Conservation (phyloP, 1,140 invertebrate genomes). For the Drusus annulatus region DNA sequence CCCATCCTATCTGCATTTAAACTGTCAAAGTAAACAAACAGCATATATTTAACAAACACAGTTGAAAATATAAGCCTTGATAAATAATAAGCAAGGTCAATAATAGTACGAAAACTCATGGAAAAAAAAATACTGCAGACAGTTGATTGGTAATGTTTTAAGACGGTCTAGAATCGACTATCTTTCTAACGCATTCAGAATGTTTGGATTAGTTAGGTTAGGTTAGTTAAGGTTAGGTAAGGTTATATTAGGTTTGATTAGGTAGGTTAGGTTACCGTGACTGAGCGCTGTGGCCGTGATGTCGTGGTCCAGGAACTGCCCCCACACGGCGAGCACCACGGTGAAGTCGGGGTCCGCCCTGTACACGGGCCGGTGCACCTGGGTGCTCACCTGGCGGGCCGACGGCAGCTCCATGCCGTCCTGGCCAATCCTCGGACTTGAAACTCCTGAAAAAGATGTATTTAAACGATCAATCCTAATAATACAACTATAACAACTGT, state of each 20-base stretch:
- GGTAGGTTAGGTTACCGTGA: conserved; percentile 66
- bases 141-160: too few relatives aligned
- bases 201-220: neutral
- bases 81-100: too few relatives aligned
- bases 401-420: conserved; percentile 77
- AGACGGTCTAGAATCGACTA: too few relatives aligned
- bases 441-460: conserved; percentile 72
- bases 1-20: too few relatives aligned
- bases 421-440: conserved; percentile 75
- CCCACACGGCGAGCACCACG: conserved; percentile 90
- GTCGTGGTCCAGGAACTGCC: conserved; percentile 97
- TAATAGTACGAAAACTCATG: too few relatives aligned
- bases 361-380: conserved; percentile 80
- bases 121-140: too few relatives aligned
- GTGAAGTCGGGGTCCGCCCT: conserved; percentile 82
- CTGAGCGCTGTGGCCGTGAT: conserved; percentile 87
- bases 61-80: too few relatives aligned
- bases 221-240: neutral
- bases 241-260: neutral
- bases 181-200: too few relatives aligned
- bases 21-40: too few relatives aligned
- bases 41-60: too few relatives aligned
- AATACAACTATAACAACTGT: too few relatives aligned
- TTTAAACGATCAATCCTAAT: neutral
- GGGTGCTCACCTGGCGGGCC: conserved; percentile 81